A percentile compares a stretch with the other conserved stretches of the same genome.
Conservation (phyloP, 2,797 vertebrate species). For the Dendrocincla tyrannina region DNA sequence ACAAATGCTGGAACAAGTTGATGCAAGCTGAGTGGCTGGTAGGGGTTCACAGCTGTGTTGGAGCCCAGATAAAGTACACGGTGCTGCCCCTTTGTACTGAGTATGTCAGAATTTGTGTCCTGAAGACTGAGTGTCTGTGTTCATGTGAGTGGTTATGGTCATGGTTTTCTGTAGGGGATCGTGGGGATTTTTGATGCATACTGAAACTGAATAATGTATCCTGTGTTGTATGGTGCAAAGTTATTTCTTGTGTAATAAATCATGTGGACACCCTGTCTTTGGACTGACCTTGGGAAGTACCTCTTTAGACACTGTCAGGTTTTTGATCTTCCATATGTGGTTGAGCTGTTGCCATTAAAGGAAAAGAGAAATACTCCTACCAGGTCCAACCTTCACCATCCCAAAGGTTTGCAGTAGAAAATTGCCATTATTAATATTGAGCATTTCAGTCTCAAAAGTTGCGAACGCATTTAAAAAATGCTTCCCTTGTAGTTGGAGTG, state of each 20-base stretch:
- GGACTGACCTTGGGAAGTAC: not conserved
- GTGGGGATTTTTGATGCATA: not conserved
- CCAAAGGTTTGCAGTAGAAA: not conserved
- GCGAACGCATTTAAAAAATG: not conserved
- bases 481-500: not conserved
- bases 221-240: not conserved
- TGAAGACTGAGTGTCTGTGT: not conserved
- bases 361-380: not conserved
- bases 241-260: not conserved
- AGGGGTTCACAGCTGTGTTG: not conserved
- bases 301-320: not conserved
- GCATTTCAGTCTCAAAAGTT: not conserved
- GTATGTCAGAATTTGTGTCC: not conserved
- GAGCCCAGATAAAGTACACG: not conserved
- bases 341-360: not conserved
- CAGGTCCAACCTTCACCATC: accelerated
- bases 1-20: not conserved
- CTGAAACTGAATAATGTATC: not conserved
- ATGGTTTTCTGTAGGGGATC: not conserved
- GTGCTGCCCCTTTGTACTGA: not conserved
- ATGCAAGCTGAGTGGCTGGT: not conserved
- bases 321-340: not conserved
- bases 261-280: not conserved
- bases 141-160: accelerated
- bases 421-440: not conserved